Evolutionary conservation across 2,888 invertebrate species (phyloP).

Genomic region (Euphydryas editha): DNA sequence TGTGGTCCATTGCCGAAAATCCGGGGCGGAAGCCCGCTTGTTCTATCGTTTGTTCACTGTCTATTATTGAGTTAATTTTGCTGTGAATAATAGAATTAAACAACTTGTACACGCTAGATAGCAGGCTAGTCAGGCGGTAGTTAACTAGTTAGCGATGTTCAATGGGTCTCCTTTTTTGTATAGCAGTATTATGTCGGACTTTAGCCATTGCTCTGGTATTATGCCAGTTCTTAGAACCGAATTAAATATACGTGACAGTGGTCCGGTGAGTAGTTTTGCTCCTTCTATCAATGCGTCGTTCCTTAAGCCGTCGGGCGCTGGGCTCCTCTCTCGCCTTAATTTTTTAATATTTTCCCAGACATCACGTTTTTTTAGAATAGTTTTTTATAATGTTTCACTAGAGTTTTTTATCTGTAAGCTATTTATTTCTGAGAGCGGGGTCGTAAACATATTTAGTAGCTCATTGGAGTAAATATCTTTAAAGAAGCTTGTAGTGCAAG

Average conservation of each 20-base stretch:
- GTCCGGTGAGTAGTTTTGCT: neutral
- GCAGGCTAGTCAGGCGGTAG: constrained; percentile 11
- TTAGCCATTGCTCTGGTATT: constrained; percentile 1
- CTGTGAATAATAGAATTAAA: neutral
- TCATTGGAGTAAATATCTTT: constrained; percentile 1
- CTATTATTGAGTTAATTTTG: too few species aligned
- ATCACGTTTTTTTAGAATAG: neutral
- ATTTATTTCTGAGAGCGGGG: neutral
- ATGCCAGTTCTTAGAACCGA: neutral
- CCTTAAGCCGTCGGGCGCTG: constrained; percentile 1
- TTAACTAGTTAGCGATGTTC: constrained; percentile 6
- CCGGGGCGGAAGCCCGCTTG: too few species aligned
- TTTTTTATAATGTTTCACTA: too few species aligned
- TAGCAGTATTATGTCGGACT: constrained; percentile 8
- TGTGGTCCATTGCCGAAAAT: constrained; percentile 10
- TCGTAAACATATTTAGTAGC: too few species aligned
- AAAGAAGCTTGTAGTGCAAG: constrained; percentile 16
- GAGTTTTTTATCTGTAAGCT: neutral
- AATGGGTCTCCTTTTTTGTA: too few species aligned
- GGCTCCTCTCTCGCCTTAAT: too few species aligned
- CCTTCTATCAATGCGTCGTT: constrained; percentile 18
- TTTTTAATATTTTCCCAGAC: neutral
- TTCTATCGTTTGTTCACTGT: too few species aligned
- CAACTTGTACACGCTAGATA: neutral
- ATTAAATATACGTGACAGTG: constrained; percentile 2